Evolutionary conservation across 2,113 vertebrate species (phyloP).

Genomic region (Halichoerus grypus): DNA sequence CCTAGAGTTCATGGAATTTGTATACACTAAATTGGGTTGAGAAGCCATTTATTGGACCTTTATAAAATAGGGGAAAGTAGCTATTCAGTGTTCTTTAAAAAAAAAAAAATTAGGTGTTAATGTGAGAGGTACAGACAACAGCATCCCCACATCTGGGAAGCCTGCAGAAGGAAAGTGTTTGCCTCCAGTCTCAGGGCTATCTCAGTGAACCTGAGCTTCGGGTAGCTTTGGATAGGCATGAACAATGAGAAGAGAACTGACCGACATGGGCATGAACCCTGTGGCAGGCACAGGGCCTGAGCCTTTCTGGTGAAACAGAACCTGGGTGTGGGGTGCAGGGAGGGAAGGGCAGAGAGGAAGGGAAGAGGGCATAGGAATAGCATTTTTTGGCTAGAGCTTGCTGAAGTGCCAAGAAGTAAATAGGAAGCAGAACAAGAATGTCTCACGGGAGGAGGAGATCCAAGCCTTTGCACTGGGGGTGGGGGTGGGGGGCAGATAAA

Average conservation of each 20-base stretch:
- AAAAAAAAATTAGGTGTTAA: background rate
- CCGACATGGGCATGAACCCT: background rate
- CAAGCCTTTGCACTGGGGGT: background rate
- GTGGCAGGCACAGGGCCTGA: background rate
- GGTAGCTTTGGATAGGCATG: background rate
- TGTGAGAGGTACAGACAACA: background rate
- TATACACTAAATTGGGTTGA: background rate
- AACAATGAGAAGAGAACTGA: background rate
- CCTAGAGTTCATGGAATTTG: background rate
- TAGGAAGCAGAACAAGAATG: background rate
- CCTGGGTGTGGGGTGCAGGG: accelerated
- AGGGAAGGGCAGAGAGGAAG: background rate
- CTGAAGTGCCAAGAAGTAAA: background rate
- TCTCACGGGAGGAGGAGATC: background rate
- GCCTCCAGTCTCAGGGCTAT: background rate
- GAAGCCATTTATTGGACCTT: background rate
- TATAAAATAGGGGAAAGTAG: background rate
- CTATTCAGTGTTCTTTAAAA: background rate
- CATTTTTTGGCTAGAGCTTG: background rate
- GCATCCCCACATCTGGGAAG: background rate
- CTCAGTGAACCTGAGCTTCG: background rate
- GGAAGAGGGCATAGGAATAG: background rate
- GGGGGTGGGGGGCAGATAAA: background rate
- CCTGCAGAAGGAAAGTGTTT: background rate
- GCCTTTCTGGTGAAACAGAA: background rate